Conservation (phyloP, 2,113 vertebrate genomes). For the Bubo scandiacus region DNA sequence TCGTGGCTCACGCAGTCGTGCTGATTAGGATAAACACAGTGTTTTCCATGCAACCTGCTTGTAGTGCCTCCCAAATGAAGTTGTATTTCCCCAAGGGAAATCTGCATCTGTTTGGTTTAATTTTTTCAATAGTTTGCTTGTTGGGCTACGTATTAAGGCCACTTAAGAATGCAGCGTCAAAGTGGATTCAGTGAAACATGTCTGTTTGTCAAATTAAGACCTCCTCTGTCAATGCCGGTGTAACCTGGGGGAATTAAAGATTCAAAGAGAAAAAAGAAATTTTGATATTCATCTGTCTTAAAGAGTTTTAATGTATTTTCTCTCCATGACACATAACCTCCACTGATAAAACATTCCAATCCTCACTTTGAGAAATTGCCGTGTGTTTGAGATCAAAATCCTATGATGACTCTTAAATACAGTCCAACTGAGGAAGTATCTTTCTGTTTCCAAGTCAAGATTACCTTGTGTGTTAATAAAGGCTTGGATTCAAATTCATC, state of each 20-base stretch:
- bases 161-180: constrained; percentile 51
- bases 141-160: constrained; percentile 64
- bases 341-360: background rate
- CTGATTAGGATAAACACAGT: constrained; percentile 56
- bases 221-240: background rate
- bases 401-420: background rate
- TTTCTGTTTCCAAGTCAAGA: background rate
- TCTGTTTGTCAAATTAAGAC: constrained; percentile 40
- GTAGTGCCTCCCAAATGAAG: constrained; percentile 52
- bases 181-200: constrained; percentile 52
- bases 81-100: constrained; percentile 45
- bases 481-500: constrained; percentile 73
- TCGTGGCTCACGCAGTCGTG: background rate
- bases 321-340: background rate
- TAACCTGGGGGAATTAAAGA: background rate
- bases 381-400: background rate
- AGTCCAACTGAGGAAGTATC: background rate
- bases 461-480: constrained; percentile 76
- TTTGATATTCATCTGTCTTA: background rate
- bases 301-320: background rate
- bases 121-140: constrained; percentile 69
- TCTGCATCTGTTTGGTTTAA: constrained; percentile 65
- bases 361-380: background rate
- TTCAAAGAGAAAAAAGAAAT: background rate
- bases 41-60: constrained; percentile 57